A percentile compares a stretch with the other conserved stretches of the same genome.
These are phyloP conservation scores for Leptonema lineaticorne DNA, from an alignment of 1,140 invertebrate genomes.

Conservation along the genomic window DNA sequence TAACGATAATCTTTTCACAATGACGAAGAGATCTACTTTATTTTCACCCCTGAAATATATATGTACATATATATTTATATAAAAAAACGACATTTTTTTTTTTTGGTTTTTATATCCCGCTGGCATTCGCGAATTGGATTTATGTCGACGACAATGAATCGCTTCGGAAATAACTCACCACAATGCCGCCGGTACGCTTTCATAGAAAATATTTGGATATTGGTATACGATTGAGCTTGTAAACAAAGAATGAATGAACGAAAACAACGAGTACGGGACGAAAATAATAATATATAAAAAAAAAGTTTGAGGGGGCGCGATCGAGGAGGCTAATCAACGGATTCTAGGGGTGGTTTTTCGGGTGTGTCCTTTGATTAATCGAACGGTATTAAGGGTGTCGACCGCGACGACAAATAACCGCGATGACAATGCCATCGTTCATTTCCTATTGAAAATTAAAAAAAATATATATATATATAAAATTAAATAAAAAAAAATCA, in stretches of 20 bases:
- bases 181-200: too few relatives aligned
- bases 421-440: neutral
- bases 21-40: too few relatives aligned
- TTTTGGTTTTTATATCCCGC: neutral
- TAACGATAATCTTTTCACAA: too few relatives aligned
- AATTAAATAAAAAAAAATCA: too few relatives aligned
- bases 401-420: neutral
- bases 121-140: neutral
- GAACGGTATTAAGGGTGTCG: neutral
- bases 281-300: neutral
- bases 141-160: conserved; percentile 16
- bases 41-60: too few relatives aligned
- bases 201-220: neutral
- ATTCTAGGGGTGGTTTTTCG: conserved; percentile 19
- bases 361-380: conserved; percentile 24
- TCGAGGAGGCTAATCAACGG: conserved; percentile 40
- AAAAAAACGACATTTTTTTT: neutral
- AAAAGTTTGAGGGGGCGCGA: conserved; percentile 31
- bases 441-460: too few relatives aligned
- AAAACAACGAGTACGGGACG: neutral
- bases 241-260: neutral
- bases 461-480: too few relatives aligned
- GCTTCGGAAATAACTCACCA: neutral
- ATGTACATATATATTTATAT: neutral
- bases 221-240: conserved; percentile 15